Evolutionary conservation across 1,140 invertebrate species (phyloP), one percentile per base, ranked within the genome.

Genomic region (Trichonephila inaurata): DNA sequence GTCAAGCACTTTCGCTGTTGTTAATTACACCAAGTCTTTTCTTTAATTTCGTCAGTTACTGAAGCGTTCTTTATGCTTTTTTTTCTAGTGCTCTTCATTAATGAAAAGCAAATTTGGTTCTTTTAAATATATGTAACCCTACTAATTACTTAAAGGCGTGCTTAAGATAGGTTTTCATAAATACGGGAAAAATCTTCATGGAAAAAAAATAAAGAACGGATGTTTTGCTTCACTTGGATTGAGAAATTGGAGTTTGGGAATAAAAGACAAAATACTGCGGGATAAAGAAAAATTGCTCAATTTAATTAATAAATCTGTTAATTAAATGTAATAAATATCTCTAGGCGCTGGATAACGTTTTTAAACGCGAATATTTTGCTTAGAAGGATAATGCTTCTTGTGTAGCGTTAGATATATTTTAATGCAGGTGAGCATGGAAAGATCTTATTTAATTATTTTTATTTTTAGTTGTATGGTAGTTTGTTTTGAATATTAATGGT

Each of bases 31-130:
- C n/a, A 28, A 19, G 10, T n/a, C 66, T 61, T 69, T 87, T 87
- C 58, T 81, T 90, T 90, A 90, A 90, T 62, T 90, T 81, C 89
- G 69, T 33, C 69, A 60, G 89, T 81, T 90, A 81, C 89, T 90
- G 19, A 90, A 90, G 89, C 66, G 58, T 60, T 81, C 89, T 90
- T 90, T 44, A 77, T 60, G n/a, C 81, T 90, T 90, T 77, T 33
- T 40, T 51, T 51, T 81, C 60, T 4, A 21, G 44, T 14, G n/a
- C 51, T 62, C 89, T 90, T 90, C 89, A 90, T 90, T 90, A 90
- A 81, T 90, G 89, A 81, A 90, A 89, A 90, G 69, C 44, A 90
- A 77, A 90, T 61, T 33, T n/a, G 18, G 24, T 33, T 61, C 69
- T 90, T 77, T 83, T 90, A 90, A 90, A 90, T 44, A 51, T 51